Conservation (phyloP, 2,797 vertebrate genomes). For the Vespertilio murinus region DNA sequence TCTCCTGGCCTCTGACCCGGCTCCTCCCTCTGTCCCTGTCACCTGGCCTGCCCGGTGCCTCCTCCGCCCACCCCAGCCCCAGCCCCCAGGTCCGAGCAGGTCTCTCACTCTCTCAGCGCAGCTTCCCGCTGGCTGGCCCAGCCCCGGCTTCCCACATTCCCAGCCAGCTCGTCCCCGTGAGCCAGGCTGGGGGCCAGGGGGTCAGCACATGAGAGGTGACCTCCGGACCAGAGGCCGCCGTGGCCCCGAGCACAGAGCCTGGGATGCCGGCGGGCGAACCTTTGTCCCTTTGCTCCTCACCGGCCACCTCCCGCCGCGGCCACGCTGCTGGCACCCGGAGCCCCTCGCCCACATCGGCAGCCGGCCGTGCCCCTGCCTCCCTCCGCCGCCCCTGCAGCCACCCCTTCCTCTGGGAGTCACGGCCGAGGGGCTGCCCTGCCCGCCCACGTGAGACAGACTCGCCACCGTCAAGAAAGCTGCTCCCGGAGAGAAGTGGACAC, state of each 20-base stretch:
- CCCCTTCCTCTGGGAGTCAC: background rate
- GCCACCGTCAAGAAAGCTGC: too few relatives aligned
- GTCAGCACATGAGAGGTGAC: background rate
- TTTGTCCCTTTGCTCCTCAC: background rate
- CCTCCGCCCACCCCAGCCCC: too few relatives aligned
- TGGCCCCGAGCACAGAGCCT: rapidly evolving
- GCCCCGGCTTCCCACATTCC: background rate
- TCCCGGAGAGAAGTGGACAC: rapidly evolving
- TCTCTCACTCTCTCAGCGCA: too few relatives aligned
- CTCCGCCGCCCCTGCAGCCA: rapidly evolving
- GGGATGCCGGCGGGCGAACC: rapidly evolving
- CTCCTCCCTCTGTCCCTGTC: too few relatives aligned
- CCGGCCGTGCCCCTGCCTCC: rapidly evolving
- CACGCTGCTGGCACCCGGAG: rapidly evolving
- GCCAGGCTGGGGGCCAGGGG: background rate
- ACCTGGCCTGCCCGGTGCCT: rapidly evolving
- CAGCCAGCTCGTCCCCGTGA: rapidly evolving
- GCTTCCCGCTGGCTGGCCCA: background rate
- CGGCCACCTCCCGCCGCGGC: background rate
- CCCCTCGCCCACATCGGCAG: rapidly evolving
- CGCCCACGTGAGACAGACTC: too few relatives aligned
- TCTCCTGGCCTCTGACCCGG: background rate
- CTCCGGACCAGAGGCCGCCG: rapidly evolving
- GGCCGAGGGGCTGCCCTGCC: rapidly evolving
- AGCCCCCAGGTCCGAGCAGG: too few relatives aligned